A percentile compares a stretch with the other conserved stretches of the same genome.
phyloP scores from a whole-genome alignment of 2,113 vertebrate species.

The Hystrix cristata region DNA sequence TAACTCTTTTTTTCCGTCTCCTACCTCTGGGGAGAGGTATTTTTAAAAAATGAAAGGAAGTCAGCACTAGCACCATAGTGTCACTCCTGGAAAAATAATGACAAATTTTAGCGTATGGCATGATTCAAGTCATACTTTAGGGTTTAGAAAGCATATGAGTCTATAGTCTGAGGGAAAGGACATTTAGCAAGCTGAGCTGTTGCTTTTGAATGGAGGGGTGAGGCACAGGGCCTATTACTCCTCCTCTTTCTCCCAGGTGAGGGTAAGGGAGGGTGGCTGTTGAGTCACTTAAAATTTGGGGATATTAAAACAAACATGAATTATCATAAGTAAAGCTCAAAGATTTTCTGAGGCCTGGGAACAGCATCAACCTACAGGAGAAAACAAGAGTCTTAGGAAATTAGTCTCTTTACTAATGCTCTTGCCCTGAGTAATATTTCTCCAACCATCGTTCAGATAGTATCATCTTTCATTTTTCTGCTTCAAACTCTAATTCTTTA shows the following conservation, averaged over 20 bases:
- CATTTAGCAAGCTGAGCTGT: neutral
- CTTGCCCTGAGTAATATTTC: slow-evolving; percentile 74
- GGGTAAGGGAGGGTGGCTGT: neutral
- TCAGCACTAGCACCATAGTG: neutral
- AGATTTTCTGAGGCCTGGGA: neutral
- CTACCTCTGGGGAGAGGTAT: neutral
- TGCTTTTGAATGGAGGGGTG: neutral
- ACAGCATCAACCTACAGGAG: neutral
- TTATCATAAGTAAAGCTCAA: slow-evolving; percentile 51
- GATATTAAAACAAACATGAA: neutral
- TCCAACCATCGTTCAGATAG: slow-evolving; percentile 69
- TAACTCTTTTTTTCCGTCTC: neutral
- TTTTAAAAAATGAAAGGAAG: neutral
- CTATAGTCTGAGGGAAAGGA: neutral
- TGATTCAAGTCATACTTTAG: neutral
- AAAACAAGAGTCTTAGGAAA: slow-evolving; percentile 48
- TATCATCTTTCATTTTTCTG: slow-evolving; percentile 75
- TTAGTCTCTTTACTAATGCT: slow-evolving; percentile 51
- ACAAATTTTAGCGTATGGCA: neutral
- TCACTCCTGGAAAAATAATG: slow-evolving; percentile 22
- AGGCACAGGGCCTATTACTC: neutral
- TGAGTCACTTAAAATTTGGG: neutral
- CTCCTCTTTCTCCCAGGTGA: neutral
- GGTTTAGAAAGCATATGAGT: neutral
- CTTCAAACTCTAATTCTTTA: slow-evolving; percentile 67